Percentiles rank a stretch among this genome's conserved stretches.
These are phyloP conservation scores for Tethea ocularis DNA, from an alignment of 2,888 invertebrate species.

Conservation along the genomic window DNA sequence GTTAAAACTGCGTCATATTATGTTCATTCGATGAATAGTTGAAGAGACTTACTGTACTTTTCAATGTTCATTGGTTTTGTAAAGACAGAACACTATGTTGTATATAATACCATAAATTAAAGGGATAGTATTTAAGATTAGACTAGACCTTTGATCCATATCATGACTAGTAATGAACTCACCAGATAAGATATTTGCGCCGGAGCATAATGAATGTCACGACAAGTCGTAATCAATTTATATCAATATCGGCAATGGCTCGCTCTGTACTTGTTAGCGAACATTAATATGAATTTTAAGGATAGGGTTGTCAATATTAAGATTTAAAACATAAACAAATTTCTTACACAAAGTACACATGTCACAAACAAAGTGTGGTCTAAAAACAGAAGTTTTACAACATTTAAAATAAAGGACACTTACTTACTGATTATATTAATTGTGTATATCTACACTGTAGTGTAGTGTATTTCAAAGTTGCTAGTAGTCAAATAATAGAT, in stretches of 20 bases:
- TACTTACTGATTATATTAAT: too few species aligned
- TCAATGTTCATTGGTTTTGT: background rate
- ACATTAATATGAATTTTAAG: constrained; percentile 76
- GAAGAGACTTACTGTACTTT: too few species aligned
- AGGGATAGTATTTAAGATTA: constrained; percentile 47
- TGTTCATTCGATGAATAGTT: background rate
- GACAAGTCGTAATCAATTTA: constrained; percentile 80
- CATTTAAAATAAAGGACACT: too few species aligned
- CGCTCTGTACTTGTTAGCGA: constrained; percentile 71
- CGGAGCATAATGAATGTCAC: constrained; percentile 71
- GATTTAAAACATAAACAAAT: background rate
- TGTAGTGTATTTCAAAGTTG: too few species aligned
- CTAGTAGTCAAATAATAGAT: too few species aligned
- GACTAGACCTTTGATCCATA: constrained; percentile 52
- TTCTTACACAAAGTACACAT: too few species aligned
- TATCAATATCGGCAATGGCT: constrained; percentile 81
- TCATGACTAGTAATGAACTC: constrained; percentile 65
- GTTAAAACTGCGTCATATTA: too few species aligned
- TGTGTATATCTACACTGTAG: too few species aligned
- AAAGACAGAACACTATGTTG: constrained; percentile 11
- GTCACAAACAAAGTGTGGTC: too few species aligned
- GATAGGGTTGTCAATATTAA: constrained; percentile 56
- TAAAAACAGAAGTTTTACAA: too few species aligned
- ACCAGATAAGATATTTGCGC: constrained; percentile 73
- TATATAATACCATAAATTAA: constrained; percentile 41